phyloP scores from a whole-genome alignment of 2,888 invertebrate genomes.

The Agriopis marginaria region DNA sequence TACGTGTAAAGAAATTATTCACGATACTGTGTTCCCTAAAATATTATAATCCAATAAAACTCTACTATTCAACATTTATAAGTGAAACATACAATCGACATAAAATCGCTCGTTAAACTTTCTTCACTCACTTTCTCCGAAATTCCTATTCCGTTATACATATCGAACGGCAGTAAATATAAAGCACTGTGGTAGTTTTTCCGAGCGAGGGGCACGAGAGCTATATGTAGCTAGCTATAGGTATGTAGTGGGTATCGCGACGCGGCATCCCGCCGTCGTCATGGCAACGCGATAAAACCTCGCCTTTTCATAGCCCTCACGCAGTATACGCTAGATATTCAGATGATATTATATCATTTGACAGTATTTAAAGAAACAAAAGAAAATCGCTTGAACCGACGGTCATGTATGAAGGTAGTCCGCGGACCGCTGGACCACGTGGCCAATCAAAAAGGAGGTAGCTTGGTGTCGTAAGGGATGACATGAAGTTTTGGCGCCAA shows the following conservation, averaged over 20 bases:
- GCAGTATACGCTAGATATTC: constrained; percentile 66
- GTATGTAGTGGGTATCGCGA: constrained; percentile 67
- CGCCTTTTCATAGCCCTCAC: constrained; percentile 82
- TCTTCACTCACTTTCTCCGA: constrained; percentile 53
- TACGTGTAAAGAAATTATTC: neutral
- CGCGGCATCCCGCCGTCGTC: constrained; percentile 78
- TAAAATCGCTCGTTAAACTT: constrained; percentile 45
- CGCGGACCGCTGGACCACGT: too few species aligned
- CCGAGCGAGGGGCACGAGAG: constrained; percentile 61
- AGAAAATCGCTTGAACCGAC: neutral
- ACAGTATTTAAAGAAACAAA: neutral
- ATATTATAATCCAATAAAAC: constrained; percentile 18
- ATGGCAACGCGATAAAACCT: constrained; percentile 86
- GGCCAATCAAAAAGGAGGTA: too few species aligned
- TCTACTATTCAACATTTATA: constrained; percentile 13
- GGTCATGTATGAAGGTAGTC: too few species aligned
- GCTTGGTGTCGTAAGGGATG: too few species aligned
- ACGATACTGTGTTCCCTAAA: neutral
- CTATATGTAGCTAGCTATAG: constrained; percentile 20
- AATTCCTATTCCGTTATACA: constrained; percentile 54
- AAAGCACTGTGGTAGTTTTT: constrained; percentile 77
- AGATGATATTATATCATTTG: constrained; percentile 49
- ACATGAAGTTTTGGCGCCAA: too few species aligned
- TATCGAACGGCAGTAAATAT: constrained; percentile 68
- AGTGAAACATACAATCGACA: constrained; percentile 35